Conservation (phyloP, 2,113 vertebrate species). For the Barnardius zonarius region DNA sequence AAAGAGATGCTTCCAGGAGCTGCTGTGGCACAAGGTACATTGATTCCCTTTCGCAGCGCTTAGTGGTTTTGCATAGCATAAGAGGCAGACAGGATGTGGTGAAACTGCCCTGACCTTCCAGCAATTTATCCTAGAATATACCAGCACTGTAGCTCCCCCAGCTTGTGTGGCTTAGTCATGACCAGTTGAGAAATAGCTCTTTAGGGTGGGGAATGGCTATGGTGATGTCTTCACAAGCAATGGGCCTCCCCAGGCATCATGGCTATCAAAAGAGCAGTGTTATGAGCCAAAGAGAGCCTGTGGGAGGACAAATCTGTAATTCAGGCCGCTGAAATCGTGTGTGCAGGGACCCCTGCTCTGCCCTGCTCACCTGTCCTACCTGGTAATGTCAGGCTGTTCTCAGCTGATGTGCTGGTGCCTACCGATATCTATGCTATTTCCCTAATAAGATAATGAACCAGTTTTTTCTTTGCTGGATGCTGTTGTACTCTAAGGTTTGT, state of each 20-base stretch:
- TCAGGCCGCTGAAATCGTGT: neutral
- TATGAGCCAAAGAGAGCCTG: neutral
- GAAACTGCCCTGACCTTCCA: neutral
- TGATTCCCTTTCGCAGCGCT: neutral
- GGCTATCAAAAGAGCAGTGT: accelerated
- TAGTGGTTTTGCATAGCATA: neutral
- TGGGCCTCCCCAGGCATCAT: neutral
- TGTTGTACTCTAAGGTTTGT: neutral
- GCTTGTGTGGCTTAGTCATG: neutral
- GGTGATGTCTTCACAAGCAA: neutral
- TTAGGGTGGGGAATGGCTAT: neutral
- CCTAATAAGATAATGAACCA: neutral
- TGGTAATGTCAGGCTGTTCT: neutral
- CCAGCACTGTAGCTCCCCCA: neutral
- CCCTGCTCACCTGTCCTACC: neutral
- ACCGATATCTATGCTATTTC: neutral
- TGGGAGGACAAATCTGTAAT: neutral
- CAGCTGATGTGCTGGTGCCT: neutral
- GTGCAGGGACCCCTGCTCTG: neutral
- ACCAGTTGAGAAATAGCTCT: neutral
- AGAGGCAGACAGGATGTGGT: neutral
- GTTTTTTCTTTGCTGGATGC: neutral
- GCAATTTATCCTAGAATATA: neutral
- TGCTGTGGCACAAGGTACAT: neutral
- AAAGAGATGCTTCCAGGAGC: neutral